Evolutionary conservation across 2,797 vertebrate genomes (phyloP), one percentile per base, ranked within the genome.

Genomic region (Emys orbicularis): DNA sequence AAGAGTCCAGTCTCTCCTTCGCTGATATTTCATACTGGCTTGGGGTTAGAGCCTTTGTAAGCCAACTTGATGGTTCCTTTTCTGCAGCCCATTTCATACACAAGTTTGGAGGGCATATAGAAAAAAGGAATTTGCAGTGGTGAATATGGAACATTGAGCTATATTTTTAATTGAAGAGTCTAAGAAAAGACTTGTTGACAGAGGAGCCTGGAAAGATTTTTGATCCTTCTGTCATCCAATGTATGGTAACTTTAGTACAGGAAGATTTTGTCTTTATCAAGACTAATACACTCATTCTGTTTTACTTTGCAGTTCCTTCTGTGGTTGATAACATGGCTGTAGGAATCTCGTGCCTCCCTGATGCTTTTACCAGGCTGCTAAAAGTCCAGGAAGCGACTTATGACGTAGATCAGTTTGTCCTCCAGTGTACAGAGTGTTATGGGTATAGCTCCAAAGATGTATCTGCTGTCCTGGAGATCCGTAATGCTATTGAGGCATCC

Each of bases 401-500:
- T 2, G 77, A 96, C 25, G 29, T 91, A 27, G 89, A 87, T 10
- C 65, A 25, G 13, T 98, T 99, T 57, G 61, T 97, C 15, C 88
- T 47, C 0, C 95, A 94, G 65, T 98, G 98, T 19, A 91, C 92
- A 65, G 94, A 95, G 61, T 23, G 29, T 5, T 93, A 95, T 0
- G 98, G 98, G 19, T 99, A 99, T 93, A 98, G 80, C 16, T 61
- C 96, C 0, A 37, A 95, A 82, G 99, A 99, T 5, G 79, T 98
- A 3, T 89, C 95, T 0, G 99, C 98, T 0, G 97, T 96, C 19
- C 19, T 97, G 95, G 98, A 98, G 94, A 94, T 99, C 94, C 97
- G 94, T 56, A 92, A 65, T 2, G 97, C 98, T 25, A 94, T 99
- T 15, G 97, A 98, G 25, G 97, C 96, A 5, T 89, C 97, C 0